phyloP scores from a whole-genome alignment of 2,888 invertebrate genomes.

The Saturnia japonica region DNA sequence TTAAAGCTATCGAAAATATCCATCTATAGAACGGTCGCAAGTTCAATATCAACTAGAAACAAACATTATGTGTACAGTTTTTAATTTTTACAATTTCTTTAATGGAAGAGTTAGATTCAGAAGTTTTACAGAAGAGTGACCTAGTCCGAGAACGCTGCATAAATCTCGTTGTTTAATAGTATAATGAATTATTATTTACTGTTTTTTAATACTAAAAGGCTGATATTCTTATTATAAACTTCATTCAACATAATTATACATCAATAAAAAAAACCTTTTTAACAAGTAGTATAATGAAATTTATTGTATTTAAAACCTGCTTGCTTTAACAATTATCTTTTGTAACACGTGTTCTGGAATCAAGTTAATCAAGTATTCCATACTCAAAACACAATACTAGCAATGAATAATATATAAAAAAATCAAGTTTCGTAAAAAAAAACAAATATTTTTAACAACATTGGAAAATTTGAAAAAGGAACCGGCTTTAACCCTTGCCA shows the following conservation, averaged over 20 bases:
- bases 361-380: slow-evolving; percentile 29
- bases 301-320: neutral
- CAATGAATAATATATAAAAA: slow-evolving; percentile 29
- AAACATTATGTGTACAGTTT: too few species aligned
- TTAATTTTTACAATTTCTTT: too few species aligned
- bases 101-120: too few species aligned
- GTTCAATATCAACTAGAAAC: too few species aligned
- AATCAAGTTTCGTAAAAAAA: slow-evolving; percentile 46
- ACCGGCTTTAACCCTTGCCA: slow-evolving; percentile 46
- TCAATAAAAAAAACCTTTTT: neutral
- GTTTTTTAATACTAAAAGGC: too few species aligned
- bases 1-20: too few species aligned
- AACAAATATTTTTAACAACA: slow-evolving; percentile 22
- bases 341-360: slow-evolving; percentile 33
- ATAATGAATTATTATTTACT: too few species aligned
- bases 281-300: too few species aligned
- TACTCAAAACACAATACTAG: slow-evolving; percentile 29
- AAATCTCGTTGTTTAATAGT: too few species aligned
- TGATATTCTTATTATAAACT: neutral
- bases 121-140: too few species aligned
- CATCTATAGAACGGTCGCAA: too few species aligned
- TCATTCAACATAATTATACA: neutral
- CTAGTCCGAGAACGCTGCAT: too few species aligned
- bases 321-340: neutral
- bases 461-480: slow-evolving; percentile 31